Conservation (phyloP, 1,140 invertebrate genomes). For the Pararge aegeria region DNA sequence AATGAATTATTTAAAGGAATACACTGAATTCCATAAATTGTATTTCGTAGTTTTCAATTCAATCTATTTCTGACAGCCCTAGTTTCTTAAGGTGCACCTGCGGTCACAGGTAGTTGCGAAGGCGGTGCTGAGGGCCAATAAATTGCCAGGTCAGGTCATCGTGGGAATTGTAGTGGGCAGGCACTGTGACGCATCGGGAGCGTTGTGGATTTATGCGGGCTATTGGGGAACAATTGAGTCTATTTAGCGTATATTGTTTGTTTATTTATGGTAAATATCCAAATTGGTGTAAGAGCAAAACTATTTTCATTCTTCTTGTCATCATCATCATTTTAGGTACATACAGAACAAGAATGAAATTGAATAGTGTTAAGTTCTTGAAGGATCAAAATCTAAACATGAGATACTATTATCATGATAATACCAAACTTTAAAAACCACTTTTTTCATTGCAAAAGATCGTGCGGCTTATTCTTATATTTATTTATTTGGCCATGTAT, state of each 20-base stretch:
- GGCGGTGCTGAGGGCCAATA: conserved; percentile 62
- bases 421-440: no score
- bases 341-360: no score
- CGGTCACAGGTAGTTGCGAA: conserved; percentile 63
- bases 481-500: no score
- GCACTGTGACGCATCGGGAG: conserved; percentile 47
- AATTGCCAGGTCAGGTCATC: conserved; percentile 72
- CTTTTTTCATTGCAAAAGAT: no score
- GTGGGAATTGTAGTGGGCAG: conserved; percentile 61
- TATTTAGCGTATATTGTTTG: background rate
- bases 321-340: no score
- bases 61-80: conserved; percentile 45
- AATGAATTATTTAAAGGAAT: background rate
- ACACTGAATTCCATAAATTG: no score
- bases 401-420: no score
- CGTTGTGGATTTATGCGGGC: conserved; percentile 24
- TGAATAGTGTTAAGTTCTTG: no score
- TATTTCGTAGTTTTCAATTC: background rate
- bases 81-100: conserved; percentile 67
- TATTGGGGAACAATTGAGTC: conserved; percentile 21
- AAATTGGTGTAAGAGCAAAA: background rate
- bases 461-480: no score
- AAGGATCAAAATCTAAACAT: no score
- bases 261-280: background rate
- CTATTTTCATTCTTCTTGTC: no score